Evolutionary conservation across 2,113 vertebrate genomes (phyloP).

Genomic region (Engraulis encrasicolus): DNA sequence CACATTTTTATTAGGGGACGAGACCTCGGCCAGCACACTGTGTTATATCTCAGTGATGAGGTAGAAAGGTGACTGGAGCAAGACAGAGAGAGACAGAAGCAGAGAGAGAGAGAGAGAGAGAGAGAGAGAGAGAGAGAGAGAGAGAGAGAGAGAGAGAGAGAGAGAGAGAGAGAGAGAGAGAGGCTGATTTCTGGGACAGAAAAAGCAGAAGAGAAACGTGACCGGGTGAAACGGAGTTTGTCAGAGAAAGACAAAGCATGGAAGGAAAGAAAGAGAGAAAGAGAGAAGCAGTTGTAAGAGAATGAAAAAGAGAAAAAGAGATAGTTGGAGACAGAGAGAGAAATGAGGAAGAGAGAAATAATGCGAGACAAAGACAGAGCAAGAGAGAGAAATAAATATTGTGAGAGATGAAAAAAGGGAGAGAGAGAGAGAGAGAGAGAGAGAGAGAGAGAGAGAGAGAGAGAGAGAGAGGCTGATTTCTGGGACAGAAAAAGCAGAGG

Average conservation of each 20-base stretch:
- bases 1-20: constrained; percentile 5
- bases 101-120: constrained; percentile 11
- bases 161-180: background rate
- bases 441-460: background rate
- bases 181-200: no score
- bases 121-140: background rate
- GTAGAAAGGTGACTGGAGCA: background rate
- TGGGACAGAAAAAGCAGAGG: no score
- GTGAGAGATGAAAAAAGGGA: background rate
- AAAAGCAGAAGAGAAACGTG: no score
- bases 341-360: background rate
- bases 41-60: constrained; percentile 8
- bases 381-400: background rate
- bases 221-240: background rate
- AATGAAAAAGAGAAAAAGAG: background rate
- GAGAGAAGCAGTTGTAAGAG: background rate
- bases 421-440: background rate
- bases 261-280: background rate
- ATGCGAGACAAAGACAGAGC: background rate
- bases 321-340: background rate
- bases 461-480: background rate
- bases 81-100: background rate
- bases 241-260: background rate
- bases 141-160: background rate
- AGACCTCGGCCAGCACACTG: background rate